phyloP scores from a whole-genome alignment of 2,888 invertebrate species.

The Ernsta delagoae region DNA sequence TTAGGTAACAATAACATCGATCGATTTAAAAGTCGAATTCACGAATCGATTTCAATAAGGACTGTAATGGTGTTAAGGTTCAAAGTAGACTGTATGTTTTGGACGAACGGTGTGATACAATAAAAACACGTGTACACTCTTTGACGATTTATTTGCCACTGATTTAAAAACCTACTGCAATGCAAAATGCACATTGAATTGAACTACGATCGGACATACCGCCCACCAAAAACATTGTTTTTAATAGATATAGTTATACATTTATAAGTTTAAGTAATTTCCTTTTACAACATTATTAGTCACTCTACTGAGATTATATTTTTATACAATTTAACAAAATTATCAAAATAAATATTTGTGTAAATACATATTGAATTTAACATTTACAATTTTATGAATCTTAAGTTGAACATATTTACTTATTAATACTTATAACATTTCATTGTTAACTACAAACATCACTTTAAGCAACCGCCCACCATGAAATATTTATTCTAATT shows the following conservation, averaged over 20 bases:
- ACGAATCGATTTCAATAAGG: too few relatives aligned
- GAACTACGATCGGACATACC: neutral
- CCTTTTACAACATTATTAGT: neutral
- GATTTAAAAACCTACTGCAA: neutral
- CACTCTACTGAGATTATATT: neutral
- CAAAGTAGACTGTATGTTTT: neutral
- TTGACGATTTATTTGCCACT: neutral
- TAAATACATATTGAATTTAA: too few relatives aligned
- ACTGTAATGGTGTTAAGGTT: neutral
- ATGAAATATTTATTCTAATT: neutral
- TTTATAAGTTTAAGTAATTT: neutral
- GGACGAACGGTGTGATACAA: neutral
- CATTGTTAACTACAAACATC: too few relatives aligned
- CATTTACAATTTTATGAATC: too few relatives aligned
- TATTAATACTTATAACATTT: too few relatives aligned
- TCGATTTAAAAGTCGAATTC: too few relatives aligned
- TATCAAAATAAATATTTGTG: too few relatives aligned
- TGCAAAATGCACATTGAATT: neutral
- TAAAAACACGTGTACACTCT: neutral
- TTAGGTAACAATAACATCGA: too few relatives aligned
- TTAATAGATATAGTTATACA: neutral
- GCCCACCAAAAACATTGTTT: constrained; percentile 10
- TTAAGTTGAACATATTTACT: too few relatives aligned
- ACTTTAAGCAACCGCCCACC: neutral
- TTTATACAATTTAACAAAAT: too few relatives aligned